Evolutionary conservation across 2,113 vertebrate genomes (phyloP).

Genomic region (Mirza zaza): DNA sequence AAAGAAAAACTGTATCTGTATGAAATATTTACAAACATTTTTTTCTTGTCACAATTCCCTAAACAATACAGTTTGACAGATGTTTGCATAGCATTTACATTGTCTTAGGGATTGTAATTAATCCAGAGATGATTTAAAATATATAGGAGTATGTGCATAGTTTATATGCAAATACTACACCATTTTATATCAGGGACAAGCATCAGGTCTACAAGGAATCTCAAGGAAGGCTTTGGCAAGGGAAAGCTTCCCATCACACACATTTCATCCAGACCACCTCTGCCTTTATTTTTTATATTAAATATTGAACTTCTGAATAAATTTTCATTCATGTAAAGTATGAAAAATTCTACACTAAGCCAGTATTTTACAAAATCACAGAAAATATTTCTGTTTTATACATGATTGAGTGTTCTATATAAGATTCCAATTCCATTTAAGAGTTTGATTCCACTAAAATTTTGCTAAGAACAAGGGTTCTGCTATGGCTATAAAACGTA

Average conservation of each 20-base stretch:
- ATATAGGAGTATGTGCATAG: neutral
- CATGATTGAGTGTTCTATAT: neutral
- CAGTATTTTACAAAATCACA: neutral
- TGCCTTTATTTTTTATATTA: neutral
- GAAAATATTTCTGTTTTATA: neutral
- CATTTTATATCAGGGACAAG: neutral
- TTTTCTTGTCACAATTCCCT: neutral
- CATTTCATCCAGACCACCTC: neutral
- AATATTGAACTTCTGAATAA: neutral
- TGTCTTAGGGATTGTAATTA: neutral
- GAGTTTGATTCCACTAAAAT: neutral
- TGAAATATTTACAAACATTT: neutral
- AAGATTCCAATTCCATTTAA: neutral
- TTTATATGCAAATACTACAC: neutral
- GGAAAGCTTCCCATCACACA: neutral
- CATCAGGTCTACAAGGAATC: neutral
- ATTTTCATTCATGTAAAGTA: neutral
- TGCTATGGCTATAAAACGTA: neutral
- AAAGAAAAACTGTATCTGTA: neutral
- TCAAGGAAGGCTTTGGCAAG: neutral
- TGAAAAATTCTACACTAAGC: neutral
- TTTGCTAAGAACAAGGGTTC: neutral
- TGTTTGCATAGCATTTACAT: neutral
- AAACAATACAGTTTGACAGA: neutral
- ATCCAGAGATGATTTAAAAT: no score